A percentile compares a stretch with the other conserved stretches of the same genome.
Evolutionary conservation across 2,888 invertebrate genomes (phyloP).

Genomic region (Microctonus brassicae): DNA sequence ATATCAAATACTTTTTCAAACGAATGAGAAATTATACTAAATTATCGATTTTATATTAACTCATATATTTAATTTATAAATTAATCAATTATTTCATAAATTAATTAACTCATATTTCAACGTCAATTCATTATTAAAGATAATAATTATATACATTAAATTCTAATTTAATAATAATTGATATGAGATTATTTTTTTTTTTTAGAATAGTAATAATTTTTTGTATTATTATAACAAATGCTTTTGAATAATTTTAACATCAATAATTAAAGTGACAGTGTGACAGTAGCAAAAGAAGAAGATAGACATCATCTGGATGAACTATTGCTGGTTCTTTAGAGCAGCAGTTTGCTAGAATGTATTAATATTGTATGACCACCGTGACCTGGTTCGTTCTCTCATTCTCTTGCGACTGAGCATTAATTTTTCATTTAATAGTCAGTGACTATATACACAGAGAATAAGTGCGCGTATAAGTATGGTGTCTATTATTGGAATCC

Average conservation of each 20-base stretch:
- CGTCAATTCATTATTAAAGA: too few relatives aligned
- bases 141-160: too few relatives aligned
- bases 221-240: background rate
- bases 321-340: conserved; percentile 1
- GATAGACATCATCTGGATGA: background rate
- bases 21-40: background rate
- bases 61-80: background rate
- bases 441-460: background rate
- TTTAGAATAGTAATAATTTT: background rate
- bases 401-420: conserved; percentile 22
- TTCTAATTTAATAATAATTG: too few relatives aligned
- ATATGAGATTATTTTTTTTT: too few relatives aligned
- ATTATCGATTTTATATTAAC: background rate
- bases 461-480: background rate
- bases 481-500: background rate
- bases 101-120: too few relatives aligned
- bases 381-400: conserved; percentile 4
- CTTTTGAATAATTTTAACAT: conserved; percentile 1
- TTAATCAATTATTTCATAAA: too few relatives aligned
- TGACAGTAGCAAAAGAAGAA: background rate
- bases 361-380: conserved; percentile 4
- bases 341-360: conserved; percentile 11
- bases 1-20: background rate
- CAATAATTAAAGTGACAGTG: background rate
- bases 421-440: conserved; percentile 24